Evolutionary conservation across 1,140 invertebrate genomes (phyloP).

Genomic region (Saccostrea echinata): DNA sequence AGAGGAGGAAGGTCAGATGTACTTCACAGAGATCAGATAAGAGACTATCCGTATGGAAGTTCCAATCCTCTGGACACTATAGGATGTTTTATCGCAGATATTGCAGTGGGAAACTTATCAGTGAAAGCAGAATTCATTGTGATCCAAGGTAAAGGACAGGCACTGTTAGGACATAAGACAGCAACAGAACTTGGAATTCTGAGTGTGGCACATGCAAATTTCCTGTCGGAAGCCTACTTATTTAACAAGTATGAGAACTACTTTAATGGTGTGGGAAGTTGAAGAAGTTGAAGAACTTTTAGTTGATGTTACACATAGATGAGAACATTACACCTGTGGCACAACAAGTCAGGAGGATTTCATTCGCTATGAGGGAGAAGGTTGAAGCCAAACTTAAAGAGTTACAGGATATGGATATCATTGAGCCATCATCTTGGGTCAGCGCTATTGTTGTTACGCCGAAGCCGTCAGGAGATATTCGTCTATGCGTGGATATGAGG

Average conservation of each 20-base stretch:
- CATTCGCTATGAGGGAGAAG: constrained; percentile 59
- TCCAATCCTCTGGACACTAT: no score
- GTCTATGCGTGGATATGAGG: constrained; percentile 70
- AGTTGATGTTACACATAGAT: constrained; percentile 61
- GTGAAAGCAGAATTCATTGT: no score
- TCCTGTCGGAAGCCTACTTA: background rate
- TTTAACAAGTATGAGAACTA: constrained; percentile 46
- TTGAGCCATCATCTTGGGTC: constrained; percentile 69
- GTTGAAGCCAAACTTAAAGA: constrained; percentile 61
- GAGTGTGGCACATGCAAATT: background rate
- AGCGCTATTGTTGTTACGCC: constrained; percentile 58
- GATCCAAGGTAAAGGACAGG: no score
- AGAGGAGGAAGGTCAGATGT: no score
- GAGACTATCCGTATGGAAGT: no score
- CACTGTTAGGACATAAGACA: background rate
- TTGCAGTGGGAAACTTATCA: no score
- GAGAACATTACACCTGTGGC: constrained; percentile 45
- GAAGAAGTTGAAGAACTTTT: constrained; percentile 57
- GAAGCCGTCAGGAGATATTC: constrained; percentile 58
- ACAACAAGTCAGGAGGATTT: constrained; percentile 55
- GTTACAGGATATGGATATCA: constrained; percentile 61
- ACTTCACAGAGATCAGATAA: no score
- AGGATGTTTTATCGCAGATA: no score
- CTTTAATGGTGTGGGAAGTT: constrained; percentile 55
- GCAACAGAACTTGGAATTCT: constrained; percentile 47